Base-by-base conservation (phyloP, 1,140 invertebrate genomes). In the Drosophila pectinifera region DNA sequence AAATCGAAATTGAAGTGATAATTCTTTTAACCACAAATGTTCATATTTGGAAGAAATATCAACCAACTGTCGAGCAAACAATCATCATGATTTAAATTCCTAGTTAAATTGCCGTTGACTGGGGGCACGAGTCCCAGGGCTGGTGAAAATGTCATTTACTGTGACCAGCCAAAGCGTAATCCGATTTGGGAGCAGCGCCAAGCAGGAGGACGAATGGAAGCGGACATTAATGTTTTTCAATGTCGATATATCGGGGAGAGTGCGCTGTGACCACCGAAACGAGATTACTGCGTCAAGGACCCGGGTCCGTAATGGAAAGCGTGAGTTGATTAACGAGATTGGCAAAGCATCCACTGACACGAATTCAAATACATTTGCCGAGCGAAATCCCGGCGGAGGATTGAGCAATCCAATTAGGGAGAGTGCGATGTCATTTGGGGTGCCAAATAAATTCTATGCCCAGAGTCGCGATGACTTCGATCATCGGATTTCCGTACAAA, bases 221-320 rank as follows among this genome's bases (percentile, higher is more conserved):
- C 49, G 39, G 24, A 68, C 74, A 22, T 84, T 68, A 20, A 67
- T 84, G 76, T 73, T 70, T 48, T 78, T 85, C 7, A 81, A 73
- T 55, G 63, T 85, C 48, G 82, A 63, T 46, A 51, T 86, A 36
- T 78, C 56, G 26, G 53, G 68, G 16, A 42, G 26, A 38, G 41
- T 61, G 22, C 22, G 26, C 24, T 57, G 48, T 18, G 48, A 57
- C 16, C 61, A 59, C 42, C 51, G 22, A 18, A 38, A 41, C 36
- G 31, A 67, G 31, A 62, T 43, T 18, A 54, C 22, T 1, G 11
- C 48, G 16, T 14, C 38, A 34, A 48, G 64, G 39, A 11, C 26
- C 20, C 31, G 10, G 22, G 10, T 16, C 0, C 6, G 45, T 38
- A 49, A 55, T 38, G 53, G 18, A 18, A 41, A 38, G 11, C 36